Base-by-base conservation (phyloP, 1,140 invertebrate genomes). In the Thaumetopoea pityocampa region DNA sequence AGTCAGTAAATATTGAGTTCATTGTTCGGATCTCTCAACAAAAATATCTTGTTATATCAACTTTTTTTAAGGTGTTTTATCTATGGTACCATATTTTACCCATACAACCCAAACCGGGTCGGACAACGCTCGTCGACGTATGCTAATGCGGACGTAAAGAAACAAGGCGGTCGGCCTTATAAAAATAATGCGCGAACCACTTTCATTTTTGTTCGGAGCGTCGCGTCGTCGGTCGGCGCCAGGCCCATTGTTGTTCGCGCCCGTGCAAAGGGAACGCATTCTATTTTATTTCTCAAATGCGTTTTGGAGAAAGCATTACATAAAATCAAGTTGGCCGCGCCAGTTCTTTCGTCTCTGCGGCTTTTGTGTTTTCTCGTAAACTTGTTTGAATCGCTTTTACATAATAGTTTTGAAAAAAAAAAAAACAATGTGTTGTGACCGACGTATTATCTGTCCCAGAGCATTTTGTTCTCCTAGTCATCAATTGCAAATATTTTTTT, bases 161-260 rank as follows among this genome's bases (percentile, higher is more conserved):
- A 80, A 77, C 71, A 59, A 78, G 71, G 77, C 67, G 61, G 73
- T 68, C 77, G 43, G 62, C 57, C 71, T 74, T 71, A 68, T 67
- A 71, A 76, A 63, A 81, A 78, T 70, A 81, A 74, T 67, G 70
- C 42, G 67, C 62, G 55, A 66, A 66, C 72, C 74, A 79, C 77
- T 81, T 81, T 81, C 77, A 72, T 76, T 81, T 76, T 80, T 69
- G 57, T 69, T 68, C 49, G 42, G 35, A 81, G 66, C 68, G 73
- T 66, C 67, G 68, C 53, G 45, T 45, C 46, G 36, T 24, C 28
- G 35, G 35, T 27, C 6, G 8, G 38, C 32, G 20, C 5, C 9
- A 11, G 8, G 32, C 50, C 60, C 46, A 73, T 73, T 76, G 65
- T 80, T 67, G 48, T 56, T 57, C n/a, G 35, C 50, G 29, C 30